Percentiles rank a stretch among this genome's conserved stretches.
Conservation (phyloP, 1,140 invertebrate genomes). For the Cecropterus lyciades region DNA sequence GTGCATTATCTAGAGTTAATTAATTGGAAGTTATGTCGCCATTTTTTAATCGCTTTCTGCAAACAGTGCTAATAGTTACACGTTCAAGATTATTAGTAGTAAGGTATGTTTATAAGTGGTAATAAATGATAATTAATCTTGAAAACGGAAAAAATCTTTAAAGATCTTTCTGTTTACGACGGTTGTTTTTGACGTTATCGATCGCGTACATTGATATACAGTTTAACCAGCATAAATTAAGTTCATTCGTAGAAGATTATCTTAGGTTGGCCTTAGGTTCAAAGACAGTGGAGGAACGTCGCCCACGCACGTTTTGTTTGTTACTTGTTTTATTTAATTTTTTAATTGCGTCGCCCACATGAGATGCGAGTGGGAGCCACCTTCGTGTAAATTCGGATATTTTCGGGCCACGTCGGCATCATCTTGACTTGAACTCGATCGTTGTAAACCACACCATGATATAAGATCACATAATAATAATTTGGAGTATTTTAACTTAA, state of each 20-base stretch:
- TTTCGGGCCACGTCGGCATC: neutral
- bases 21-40: slow-evolving; percentile 59
- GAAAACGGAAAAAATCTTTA: neutral
- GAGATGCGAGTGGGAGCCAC: slow-evolving; percentile 38
- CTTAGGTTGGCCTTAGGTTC: slow-evolving; percentile 32
- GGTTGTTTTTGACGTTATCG: neutral
- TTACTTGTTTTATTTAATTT: slow-evolving; percentile 71
- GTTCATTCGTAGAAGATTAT: slow-evolving; percentile 16
- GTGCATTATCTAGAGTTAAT: slow-evolving; percentile 70
- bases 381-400: slow-evolving; percentile 24
- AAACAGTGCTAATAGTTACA: slow-evolving; percentile 23
- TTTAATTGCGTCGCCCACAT: slow-evolving; percentile 77
- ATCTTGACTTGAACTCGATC: slow-evolving; percentile 21
- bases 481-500: neutral
- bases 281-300: slow-evolving; percentile 31
- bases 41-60: slow-evolving; percentile 50
- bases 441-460: neutral
- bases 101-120: neutral
- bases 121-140: neutral
- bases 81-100: neutral
- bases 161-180: too few species aligned
- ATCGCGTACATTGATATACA: neutral
- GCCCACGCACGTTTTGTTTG: slow-evolving; percentile 53
- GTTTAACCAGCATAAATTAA: neutral
- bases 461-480: neutral